Percentiles rank a stretch among this genome's conserved stretches.
Evolutionary conservation across 2,888 invertebrate genomes (phyloP).

Genomic region (Timandra comae): DNA sequence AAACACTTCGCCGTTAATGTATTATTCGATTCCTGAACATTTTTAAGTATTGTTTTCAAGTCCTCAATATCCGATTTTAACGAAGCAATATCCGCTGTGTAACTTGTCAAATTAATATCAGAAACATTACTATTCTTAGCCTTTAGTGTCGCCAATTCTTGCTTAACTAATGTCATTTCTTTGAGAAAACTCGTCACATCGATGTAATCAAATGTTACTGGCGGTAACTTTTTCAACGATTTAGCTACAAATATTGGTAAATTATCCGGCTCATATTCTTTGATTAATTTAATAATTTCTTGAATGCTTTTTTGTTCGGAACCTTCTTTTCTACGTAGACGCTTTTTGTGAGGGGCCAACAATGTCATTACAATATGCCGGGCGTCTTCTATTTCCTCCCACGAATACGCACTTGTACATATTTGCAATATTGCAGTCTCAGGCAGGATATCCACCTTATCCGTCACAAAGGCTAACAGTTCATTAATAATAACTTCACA

Average conservation of each 20-base stretch:
- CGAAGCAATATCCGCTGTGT: background rate
- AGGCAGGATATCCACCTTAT: constrained; percentile 6
- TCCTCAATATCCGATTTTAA: background rate
- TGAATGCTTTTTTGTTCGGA: constrained; percentile 5
- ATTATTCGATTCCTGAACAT: background rate
- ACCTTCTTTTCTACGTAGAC: constrained; percentile 7
- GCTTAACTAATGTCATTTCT: constrained; percentile 7
- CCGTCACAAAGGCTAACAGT: constrained; percentile 4
- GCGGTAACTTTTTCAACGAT: no score
- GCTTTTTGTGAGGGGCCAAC: constrained; percentile 2
- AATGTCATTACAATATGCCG: constrained; percentile 1
- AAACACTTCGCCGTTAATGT: background rate
- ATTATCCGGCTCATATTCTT: constrained; percentile 2
- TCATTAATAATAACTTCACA: constrained; percentile 6
- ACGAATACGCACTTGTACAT: constrained; percentile 6
- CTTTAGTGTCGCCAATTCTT: background rate
- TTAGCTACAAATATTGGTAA: constrained; percentile 5
- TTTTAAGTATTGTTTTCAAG: background rate
- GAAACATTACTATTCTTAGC: background rate
- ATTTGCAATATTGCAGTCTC: constrained; percentile 7
- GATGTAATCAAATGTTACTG: constrained; percentile 8
- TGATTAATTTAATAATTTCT: no score
- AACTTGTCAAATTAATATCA: background rate
- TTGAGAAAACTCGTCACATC: constrained; percentile 8
- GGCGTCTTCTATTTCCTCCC: constrained; percentile 3